Evolutionary conservation across 2,113 vertebrate species (phyloP).

Genomic region (Equus przewalskii): DNA sequence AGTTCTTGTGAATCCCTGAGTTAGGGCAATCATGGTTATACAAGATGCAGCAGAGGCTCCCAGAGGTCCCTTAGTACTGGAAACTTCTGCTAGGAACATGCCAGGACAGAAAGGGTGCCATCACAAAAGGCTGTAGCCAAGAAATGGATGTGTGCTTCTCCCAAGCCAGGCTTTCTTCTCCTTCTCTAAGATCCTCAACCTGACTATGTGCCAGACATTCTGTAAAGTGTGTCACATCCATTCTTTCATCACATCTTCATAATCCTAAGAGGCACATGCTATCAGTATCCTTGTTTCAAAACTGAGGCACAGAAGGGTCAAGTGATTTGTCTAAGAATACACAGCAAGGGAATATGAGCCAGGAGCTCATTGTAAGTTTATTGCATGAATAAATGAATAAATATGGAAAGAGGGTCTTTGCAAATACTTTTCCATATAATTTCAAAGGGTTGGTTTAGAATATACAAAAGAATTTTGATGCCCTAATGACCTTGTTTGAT

Average conservation of each 20-base stretch:
- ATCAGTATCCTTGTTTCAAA: not conserved
- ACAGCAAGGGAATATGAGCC: not conserved
- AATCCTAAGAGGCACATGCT: not conserved
- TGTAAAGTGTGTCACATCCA: not conserved
- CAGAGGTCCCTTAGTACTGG: not conserved
- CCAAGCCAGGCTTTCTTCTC: not conserved
- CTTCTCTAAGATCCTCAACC: not conserved
- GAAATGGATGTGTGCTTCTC: not conserved
- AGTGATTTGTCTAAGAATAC: not conserved
- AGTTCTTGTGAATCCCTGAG: not conserved
- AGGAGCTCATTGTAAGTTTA: not conserved
- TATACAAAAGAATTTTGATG: not conserved
- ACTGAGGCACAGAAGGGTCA: not conserved
- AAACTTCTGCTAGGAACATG: not conserved
- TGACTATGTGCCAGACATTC: not conserved
- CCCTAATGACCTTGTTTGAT: not conserved
- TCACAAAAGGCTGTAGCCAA: not conserved
- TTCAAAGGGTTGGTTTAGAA: conserved; percentile 46
- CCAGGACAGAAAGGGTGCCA: not conserved
- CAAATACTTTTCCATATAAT: not conserved
- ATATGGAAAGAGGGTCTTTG: not conserved
- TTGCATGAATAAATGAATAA: not conserved
- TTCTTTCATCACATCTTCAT: not conserved
- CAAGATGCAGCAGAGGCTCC: not conserved
- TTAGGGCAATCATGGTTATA: not conserved